Conservation (phyloP, 2,113 vertebrate species). For the Vimba vimba region DNA sequence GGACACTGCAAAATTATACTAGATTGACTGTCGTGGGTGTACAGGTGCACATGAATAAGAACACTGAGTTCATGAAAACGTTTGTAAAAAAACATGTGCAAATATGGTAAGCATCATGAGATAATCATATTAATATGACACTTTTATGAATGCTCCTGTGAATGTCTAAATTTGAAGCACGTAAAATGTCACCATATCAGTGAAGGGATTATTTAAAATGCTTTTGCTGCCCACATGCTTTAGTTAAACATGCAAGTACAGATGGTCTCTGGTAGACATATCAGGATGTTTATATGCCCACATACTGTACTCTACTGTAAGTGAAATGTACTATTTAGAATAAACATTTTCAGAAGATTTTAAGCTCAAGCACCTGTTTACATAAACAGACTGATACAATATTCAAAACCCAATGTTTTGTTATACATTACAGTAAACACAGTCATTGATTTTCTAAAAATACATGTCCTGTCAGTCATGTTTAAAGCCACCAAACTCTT, state of each 20-base stretch:
- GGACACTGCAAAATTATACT: not conserved
- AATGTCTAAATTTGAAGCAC: not conserved
- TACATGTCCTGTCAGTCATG: not conserved
- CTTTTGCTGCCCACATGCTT: not conserved
- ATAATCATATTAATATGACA: slow-evolving; percentile 13
- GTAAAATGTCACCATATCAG: not conserved
- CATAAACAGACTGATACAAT: not conserved
- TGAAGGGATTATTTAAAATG: slow-evolving; percentile 1
- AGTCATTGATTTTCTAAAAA: not conserved
- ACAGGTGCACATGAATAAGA: not conserved
- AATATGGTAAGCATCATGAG: not conserved
- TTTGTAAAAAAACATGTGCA: not conserved
- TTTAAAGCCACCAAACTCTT: not conserved
- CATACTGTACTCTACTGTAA: not conserved
- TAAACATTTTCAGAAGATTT: slow-evolving; percentile 1
- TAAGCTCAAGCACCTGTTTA: not conserved
- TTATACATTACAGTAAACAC: not conserved
- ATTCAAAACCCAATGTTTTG: not conserved
- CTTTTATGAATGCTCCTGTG: not conserved
- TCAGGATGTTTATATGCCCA: not conserved
- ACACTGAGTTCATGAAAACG: not conserved
- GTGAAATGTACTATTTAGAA: not conserved
- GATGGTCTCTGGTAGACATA: not conserved
- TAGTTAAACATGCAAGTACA: slow-evolving; percentile 7
- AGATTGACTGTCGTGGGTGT: not conserved